These are phyloP conservation scores for Xyrichtys novacula DNA, from an alignment of 2,797 vertebrate genomes.

Conservation along the genomic window DNA sequence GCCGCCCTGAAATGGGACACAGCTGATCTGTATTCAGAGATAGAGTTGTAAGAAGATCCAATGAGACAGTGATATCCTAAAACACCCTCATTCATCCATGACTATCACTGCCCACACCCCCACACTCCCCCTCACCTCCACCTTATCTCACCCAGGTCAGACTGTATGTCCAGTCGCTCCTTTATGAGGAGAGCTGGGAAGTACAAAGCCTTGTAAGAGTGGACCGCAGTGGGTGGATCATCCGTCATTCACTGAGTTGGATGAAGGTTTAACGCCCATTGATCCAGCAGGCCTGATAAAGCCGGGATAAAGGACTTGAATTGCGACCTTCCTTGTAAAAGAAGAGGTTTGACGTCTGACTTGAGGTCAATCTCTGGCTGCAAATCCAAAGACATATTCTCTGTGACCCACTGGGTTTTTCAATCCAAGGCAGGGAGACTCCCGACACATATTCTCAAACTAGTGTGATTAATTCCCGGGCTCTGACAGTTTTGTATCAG, in stretches of 20 bases:
- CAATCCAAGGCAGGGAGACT: neutral
- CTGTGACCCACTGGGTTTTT: neutral
- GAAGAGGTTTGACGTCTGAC: constrained; percentile 6
- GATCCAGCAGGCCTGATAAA: constrained; percentile 31
- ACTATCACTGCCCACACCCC: neutral
- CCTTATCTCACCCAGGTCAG: neutral
- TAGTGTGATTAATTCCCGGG: neutral
- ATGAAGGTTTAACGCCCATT: constrained; percentile 24
- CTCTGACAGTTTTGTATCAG: neutral
- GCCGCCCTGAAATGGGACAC: too few species aligned
- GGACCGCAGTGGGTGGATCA: neutral
- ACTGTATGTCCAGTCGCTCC: neutral
- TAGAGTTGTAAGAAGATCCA: constrained; percentile 7
- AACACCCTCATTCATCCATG: neutral
- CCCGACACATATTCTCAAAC: neutral
- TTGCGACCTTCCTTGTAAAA: constrained; percentile 4
- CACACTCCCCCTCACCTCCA: neutral
- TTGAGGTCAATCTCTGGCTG: constrained; percentile 25
- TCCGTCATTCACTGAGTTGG: constrained; percentile 10
- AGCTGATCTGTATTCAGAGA: constrained; percentile 3
- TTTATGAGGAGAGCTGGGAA: neutral
- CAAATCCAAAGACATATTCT: constrained; percentile 19
- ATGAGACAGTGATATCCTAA: neutral
- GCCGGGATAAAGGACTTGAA: constrained; percentile 22
- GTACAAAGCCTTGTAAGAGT: constrained; percentile 3